Conservation (phyloP, 2,888 invertebrate species). For the Drosophila siamana region DNA sequence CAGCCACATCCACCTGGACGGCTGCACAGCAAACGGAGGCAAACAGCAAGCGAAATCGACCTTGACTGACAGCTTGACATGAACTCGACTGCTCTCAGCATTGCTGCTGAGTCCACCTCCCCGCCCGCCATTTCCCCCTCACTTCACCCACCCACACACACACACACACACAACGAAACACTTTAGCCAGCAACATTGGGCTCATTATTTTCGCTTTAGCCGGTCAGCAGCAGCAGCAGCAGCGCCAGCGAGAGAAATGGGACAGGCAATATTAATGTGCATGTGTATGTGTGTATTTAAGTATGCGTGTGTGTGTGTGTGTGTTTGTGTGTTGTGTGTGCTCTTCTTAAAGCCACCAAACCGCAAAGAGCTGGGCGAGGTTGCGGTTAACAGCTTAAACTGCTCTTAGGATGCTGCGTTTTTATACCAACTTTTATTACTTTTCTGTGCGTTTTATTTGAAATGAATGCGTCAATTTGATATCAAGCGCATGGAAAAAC, state of each 20-base stretch:
- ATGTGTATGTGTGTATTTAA: constrained; percentile 12
- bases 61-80: constrained; percentile 81
- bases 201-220: constrained; percentile 77
- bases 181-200: constrained; percentile 56
- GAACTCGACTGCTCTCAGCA: constrained; percentile 73
- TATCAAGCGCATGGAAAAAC: neutral
- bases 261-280: constrained; percentile 44
- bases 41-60: constrained; percentile 71
- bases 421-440: neutral
- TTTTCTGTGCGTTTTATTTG: neutral
- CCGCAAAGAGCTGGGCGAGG: constrained; percentile 59
- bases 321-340: constrained; percentile 43
- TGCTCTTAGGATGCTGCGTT: constrained; percentile 23
- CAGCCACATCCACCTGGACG: constrained; percentile 44
- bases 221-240: constrained; percentile 57
- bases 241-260: constrained; percentile 37
- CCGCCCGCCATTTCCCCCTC: neutral
- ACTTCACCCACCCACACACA: constrained; percentile 5
- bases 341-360: constrained; percentile 55
- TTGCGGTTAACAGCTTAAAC: constrained; percentile 42
- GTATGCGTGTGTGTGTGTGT: constrained; percentile 3
- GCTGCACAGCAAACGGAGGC: constrained; percentile 18
- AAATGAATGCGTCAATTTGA: constrained; percentile 10
- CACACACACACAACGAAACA: constrained; percentile 15
- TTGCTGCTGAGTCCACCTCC: constrained; percentile 26